A percentile compares a stretch with the other conserved stretches of the same genome.
These are phyloP conservation scores for Malaclemys terrapin DNA, from an alignment of 2,113 vertebrate genomes.

Conservation along the genomic window DNA sequence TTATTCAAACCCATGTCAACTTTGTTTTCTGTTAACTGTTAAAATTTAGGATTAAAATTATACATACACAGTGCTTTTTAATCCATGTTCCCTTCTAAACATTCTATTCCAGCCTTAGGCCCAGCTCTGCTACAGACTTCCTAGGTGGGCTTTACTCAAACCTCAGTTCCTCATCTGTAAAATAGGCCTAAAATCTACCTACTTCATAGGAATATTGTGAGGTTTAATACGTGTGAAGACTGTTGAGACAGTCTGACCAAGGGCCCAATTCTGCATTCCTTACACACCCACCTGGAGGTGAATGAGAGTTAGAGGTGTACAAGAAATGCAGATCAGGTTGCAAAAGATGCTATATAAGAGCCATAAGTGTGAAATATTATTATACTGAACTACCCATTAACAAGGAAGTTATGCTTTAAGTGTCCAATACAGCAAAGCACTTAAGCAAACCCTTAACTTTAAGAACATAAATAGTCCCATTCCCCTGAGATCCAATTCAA, in stretches of 20 bases:
- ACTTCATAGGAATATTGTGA: rapidly evolving
- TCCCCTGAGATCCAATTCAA: rapidly evolving
- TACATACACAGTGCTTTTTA: not conserved
- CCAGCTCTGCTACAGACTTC: not conserved
- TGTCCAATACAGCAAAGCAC: rapidly evolving
- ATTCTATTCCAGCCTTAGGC: not conserved
- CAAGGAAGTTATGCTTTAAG: not conserved
- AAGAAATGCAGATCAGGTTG: not conserved
- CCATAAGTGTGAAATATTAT: rapidly evolving
- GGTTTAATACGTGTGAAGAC: not conserved
- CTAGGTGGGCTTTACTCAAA: rapidly evolving
- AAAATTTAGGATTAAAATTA: not conserved
- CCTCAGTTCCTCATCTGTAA: not conserved
- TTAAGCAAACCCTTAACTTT: not conserved
- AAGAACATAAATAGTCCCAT: rapidly evolving
- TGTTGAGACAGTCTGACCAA: rapidly evolving
- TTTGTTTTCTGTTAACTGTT: slow-evolving; percentile 2
- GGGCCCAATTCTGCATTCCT: not conserved
- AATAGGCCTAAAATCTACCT: not conserved
- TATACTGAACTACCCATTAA: rapidly evolving
- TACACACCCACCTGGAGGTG: rapidly evolving
- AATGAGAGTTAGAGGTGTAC: rapidly evolving
- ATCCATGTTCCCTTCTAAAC: not conserved
- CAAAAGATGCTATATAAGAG: not conserved
- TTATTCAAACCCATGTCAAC: not conserved